A percentile compares a stretch with the other conserved stretches of the same genome.
phyloP scores from a whole-genome alignment of 2,888 invertebrate species.

The Lottia scabra region DNA sequence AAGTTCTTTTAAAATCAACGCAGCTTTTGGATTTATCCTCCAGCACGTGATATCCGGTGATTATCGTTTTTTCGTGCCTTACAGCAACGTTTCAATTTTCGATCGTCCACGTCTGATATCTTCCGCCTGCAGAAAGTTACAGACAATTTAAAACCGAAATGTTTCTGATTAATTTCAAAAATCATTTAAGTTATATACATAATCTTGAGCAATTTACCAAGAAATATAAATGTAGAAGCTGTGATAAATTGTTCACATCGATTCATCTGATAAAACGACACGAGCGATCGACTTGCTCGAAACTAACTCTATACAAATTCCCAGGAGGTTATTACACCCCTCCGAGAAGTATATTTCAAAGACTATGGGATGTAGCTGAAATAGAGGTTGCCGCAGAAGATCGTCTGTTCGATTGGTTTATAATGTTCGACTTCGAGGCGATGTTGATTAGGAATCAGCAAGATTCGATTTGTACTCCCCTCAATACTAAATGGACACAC shows the following conservation, averaged over 20 bases:
- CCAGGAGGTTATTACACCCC: constrained; percentile 5
- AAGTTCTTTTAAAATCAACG: constrained; percentile 2
- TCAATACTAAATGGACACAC: background rate
- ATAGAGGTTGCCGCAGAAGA: background rate
- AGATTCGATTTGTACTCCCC: background rate
- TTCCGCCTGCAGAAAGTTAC: background rate
- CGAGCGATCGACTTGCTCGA: background rate
- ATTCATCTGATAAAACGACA: background rate
- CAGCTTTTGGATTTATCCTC: constrained; percentile 1
- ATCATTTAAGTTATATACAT: constrained; percentile 10
- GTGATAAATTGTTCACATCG: constrained; percentile 4
- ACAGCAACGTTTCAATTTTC: background rate
- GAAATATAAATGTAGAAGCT: too few relatives aligned
- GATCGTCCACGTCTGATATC: background rate
- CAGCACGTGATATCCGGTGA: background rate
- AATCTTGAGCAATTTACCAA: background rate
- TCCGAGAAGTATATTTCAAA: background rate
- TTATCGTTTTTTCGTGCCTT: constrained; percentile 5
- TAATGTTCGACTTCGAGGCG: too few relatives aligned
- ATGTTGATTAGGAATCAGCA: background rate
- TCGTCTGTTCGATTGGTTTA: background rate
- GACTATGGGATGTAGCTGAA: background rate
- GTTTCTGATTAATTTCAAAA: background rate
- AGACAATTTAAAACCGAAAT: background rate
- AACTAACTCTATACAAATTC: background rate